Evolutionary conservation across 2,797 vertebrate species (phyloP), one percentile per base, ranked within the genome.

Genomic region (Aotus griseimembra): DNA sequence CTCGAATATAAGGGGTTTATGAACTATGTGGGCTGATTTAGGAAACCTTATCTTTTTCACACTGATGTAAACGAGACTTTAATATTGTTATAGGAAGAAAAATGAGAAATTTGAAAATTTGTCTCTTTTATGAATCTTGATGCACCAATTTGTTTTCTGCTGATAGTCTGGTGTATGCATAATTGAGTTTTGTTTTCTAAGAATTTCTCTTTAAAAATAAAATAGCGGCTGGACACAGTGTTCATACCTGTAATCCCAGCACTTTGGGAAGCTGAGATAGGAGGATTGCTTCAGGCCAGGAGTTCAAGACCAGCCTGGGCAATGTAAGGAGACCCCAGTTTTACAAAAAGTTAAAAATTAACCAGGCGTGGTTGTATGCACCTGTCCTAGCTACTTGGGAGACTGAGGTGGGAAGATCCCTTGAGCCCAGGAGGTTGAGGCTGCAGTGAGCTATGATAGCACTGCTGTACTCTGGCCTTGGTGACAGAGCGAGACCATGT

Each of bases 141-240:
- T 73, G n/a, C 26, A 30, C 44, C 36, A 81, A 7, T 75, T n/a
- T 13, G 10, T 72, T 89, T 94, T 76, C 46, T 41, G 77, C 61
- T 77, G 15, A 19, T 67, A 64, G 61, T 28, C 52, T 82, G 11
- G 9, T 52, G 70, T 39, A 73, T 57, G 30, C 41, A 58, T 77
- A 17, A 3, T 4, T 55, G 20, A 20, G 41, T 92, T 91, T 58
- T 36, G 9, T 93, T 94, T 81, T 83, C 67, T 94, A 84, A 48
- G 64, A 88, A 72, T 88, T 88, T 93, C 14, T 36, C 26, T 94
- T 61, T 9, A 89, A 73, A 93, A 80, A 67, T n/a, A 67, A 93
- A 80, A 64, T 64, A 17, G 17, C 0, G 4, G 64, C 33, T 67
- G 15, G 64, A 15, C 64, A 67, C 15, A n/a, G 64, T 67, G 33